A percentile compares a stretch with the other conserved stretches of the same genome.
Evolutionary conservation across 2,113 vertebrate species (phyloP).

Genomic region (Dicerorhinus sumatrensis): DNA sequence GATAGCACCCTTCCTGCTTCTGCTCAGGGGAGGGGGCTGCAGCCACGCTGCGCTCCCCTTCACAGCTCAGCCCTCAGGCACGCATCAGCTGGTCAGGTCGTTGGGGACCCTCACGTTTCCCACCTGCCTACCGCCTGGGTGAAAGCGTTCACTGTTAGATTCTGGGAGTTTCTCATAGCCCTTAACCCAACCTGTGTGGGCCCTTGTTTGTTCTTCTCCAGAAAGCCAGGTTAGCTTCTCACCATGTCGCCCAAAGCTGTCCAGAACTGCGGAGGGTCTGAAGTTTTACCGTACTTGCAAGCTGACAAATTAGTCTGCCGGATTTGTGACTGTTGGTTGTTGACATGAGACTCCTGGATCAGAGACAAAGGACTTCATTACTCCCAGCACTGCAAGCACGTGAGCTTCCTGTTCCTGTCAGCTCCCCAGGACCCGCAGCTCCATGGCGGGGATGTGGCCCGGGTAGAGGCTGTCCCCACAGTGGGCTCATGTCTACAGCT

Average conservation of each 20-base stretch:
- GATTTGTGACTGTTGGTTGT: background rate
- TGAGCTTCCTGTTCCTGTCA: background rate
- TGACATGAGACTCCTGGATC: background rate
- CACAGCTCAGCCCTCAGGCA: too few relatives aligned
- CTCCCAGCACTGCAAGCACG: background rate
- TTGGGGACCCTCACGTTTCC: background rate
- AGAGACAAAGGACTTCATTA: background rate
- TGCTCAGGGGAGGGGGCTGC: too few relatives aligned
- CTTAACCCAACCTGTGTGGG: background rate
- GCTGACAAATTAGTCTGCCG: background rate
- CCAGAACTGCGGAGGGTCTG: background rate
- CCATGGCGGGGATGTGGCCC: fast-evolving
- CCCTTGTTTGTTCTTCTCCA: background rate
- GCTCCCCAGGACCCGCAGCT: too few relatives aligned
- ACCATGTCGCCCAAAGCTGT: background rate
- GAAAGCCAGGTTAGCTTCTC: background rate
- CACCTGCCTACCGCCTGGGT: background rate
- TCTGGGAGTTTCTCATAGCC: background rate
- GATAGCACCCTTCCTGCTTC: background rate
- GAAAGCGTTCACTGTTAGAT: background rate
- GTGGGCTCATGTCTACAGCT: background rate
- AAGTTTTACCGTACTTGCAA: too few relatives aligned
- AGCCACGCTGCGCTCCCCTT: background rate
- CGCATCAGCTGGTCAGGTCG: fast-evolving
- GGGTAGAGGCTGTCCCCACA: fast-evolving